Evolutionary conservation across 2,888 invertebrate species (phyloP), one percentile per base, ranked within the genome.

Genomic region (Masnerella sp.): DNA sequence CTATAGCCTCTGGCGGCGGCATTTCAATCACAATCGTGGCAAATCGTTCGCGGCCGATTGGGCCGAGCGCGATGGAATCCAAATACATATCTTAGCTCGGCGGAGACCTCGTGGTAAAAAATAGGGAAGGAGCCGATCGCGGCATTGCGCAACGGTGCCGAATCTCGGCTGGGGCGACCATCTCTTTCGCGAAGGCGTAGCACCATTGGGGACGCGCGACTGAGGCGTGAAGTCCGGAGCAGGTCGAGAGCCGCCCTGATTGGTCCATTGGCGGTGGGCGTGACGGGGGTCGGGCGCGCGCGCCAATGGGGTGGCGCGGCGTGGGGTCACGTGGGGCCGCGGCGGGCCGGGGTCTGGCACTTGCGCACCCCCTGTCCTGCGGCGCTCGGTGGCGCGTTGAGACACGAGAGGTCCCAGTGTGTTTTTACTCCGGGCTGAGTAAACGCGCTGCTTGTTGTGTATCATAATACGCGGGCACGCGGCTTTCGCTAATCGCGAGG

Each of bases 401-500:
- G 75, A 75, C 75, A 78, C 64, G 56, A 61, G 49, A 77, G 75
- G 12, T 77, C 76, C 79, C 86, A 86, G 86, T 86, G 83, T 86
- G 86, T 86, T 86, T 86, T 86, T 85, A 86, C 86, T 84, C 86
- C 82, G 84, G 85, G 82, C 91, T 93, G 93, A 93, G 93, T 93
- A 93, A 93, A 93, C 93, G 91, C 89, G 89, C 88, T 88, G 89
- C 92, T 92, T 93, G 93, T 93, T 93, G 93, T 93, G 93, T 93
- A 92, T 93, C 92, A 91, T 93, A 93, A 93, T 93, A 93, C 74
- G 80, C 40, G 79, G 80, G 81, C 79, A 80, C 80, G 81, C 82
- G 81, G 74, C 77, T 82, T 79, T 80, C 78, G 73, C 78, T 80
- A 78, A 75, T 51, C 47, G 36, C 59, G 61, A 65, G 59, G 62